Percentiles rank a stretch among this genome's conserved stretches.
Conservation (phyloP, 2,797 vertebrate genomes). For the Adrianichthys oophorus region DNA sequence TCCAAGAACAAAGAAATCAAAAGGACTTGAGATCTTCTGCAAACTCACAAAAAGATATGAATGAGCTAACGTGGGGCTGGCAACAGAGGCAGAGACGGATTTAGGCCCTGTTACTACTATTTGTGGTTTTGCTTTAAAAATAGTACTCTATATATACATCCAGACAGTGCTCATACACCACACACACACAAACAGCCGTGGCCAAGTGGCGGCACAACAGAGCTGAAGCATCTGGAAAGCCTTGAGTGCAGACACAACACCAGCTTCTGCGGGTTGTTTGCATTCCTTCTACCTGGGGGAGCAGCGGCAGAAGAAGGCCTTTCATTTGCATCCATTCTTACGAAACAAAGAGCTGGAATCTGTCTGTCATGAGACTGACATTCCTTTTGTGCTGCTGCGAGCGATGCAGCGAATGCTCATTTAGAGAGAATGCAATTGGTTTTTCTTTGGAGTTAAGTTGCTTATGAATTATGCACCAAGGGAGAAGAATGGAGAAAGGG, state of each 20-base stretch:
- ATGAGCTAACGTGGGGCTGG: conserved; percentile 67
- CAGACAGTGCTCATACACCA: conserved; percentile 43
- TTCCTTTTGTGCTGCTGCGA: conserved; percentile 53
- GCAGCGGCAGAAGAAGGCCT: conserved; percentile 40
- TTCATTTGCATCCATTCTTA: conserved; percentile 52
- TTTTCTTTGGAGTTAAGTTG: conserved; percentile 46
- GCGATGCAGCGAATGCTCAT: conserved; percentile 34
- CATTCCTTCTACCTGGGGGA: conserved; percentile 65
- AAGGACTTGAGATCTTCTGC: conserved; percentile 27
- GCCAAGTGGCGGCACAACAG: conserved; percentile 52
- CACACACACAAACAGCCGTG: conserved; percentile 34
- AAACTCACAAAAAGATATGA: conserved; percentile 67
- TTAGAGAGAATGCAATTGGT: conserved; percentile 51
- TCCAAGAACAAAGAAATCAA: conserved; percentile 12
- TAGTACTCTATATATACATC: conserved; percentile 74
- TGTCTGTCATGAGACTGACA: conserved; percentile 53
- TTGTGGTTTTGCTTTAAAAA: conserved; percentile 75
- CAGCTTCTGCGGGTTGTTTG: conserved; percentile 56
- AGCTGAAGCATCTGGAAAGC: conserved; percentile 49
- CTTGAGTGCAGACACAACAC: conserved; percentile 38
- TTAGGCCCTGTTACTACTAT: conserved; percentile 76
- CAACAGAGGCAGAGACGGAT: conserved; percentile 66
- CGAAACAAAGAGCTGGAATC: conserved; percentile 48
- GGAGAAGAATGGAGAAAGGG: conserved; percentile 21
- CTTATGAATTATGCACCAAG: conserved; percentile 66